Base-by-base conservation (phyloP, 2,888 invertebrate species). In the Aricia artaxerxes region DNA sequence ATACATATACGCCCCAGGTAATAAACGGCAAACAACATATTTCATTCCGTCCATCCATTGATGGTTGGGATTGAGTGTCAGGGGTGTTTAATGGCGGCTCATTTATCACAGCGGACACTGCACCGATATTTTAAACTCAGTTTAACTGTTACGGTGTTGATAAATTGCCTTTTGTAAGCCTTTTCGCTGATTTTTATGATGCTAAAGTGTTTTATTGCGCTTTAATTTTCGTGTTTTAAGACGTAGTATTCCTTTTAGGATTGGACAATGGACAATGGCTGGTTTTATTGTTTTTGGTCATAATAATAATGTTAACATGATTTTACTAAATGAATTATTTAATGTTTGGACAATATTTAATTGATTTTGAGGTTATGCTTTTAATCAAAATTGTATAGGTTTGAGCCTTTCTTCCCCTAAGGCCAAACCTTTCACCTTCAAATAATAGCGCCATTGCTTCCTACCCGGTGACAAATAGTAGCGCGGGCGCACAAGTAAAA, bases 111-210 rank as follows among this genome's bases (percentile, higher is more conserved):
- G 73, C 73, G 44, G 73, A 38, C 69, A 38, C 44, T 44, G 44
- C 73, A 73, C 44, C 73, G n/a, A 76, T 57, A 57, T 76, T 76
- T 76, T 76, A 76, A 76, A 76, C 76, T 76, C 76, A 57, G 76
- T 57, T 76, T 57, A 53, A 57, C 76, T 76, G 49, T 76, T 53
- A 76, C 76, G 38, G 49, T 49, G 75, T 57, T 76, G 76, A 57
- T 57, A 38, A 76, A 76, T 76, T 76, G 53, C 76, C 69, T 6
- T 69, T 38, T 38, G 69, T 69, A 38, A 69, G 13, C 5, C 69
- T 69, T 69, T 64, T 69, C 4, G 4, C 64, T 31, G 9, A 24
- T 38, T 35, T 35, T 69, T 69, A 69, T 69, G 13, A 69, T 38
- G 69, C 16, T 69, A 69, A 35, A 35, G 11, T 13, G 35, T 24